phyloP scores from a whole-genome alignment of 2,888 invertebrate species.

The Syrphus vitripennis region DNA sequence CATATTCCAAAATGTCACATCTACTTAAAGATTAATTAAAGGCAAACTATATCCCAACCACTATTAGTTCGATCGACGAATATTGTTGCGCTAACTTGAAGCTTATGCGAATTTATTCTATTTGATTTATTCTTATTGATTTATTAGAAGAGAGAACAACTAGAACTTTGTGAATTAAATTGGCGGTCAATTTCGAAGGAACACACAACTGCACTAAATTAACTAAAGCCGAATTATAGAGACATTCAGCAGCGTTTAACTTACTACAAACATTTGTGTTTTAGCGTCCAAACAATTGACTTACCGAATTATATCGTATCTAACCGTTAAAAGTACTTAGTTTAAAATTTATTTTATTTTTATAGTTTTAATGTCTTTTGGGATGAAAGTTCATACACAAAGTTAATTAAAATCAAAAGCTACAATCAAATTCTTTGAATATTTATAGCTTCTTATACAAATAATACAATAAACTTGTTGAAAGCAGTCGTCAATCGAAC shows the following conservation, averaged over 20 bases:
- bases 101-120: too few species aligned
- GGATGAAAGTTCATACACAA: constrained; percentile 31
- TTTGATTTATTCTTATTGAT: too few species aligned
- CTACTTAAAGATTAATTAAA: too few species aligned
- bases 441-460: neutral
- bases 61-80: too few species aligned
- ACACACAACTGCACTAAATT: neutral
- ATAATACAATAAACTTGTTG: neutral
- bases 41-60: too few species aligned
- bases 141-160: neutral
- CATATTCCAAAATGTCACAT: too few species aligned
- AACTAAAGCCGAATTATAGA: too few species aligned
- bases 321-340: neutral
- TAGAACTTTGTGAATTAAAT: neutral
- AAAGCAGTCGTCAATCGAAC: constrained; percentile 9
- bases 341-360: neutral
- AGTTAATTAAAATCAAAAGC: constrained; percentile 37
- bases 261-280: too few species aligned
- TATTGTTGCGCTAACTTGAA: too few species aligned
- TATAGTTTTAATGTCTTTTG: constrained; percentile 18
- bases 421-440: neutral
- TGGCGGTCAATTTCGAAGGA: neutral
- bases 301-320: too few species aligned
- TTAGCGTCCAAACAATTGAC: too few species aligned
- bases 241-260: too few species aligned